Evolutionary conservation across 2,797 vertebrate genomes (phyloP).

Genomic region (Echeneis naucrates): DNA sequence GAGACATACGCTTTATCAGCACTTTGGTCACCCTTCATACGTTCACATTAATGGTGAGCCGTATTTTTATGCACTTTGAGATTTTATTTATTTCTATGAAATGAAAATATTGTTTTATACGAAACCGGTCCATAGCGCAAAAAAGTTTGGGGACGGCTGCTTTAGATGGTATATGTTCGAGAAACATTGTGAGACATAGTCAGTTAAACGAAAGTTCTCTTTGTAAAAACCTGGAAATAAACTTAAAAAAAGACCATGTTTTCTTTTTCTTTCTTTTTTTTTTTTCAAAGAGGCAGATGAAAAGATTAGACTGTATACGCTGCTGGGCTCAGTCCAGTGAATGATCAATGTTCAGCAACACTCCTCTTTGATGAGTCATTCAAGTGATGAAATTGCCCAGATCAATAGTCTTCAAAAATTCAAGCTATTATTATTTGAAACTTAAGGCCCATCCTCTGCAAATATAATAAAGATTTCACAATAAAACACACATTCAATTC

Average conservation of each 20-base stretch:
- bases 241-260: conserved; percentile 21
- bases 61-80: no score
- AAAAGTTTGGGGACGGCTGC: no score
- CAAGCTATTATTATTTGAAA: conserved; percentile 48
- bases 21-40: no score
- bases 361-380: conserved; percentile 56
- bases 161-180: neutral
- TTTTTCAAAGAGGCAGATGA: conserved; percentile 1
- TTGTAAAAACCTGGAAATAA: neutral
- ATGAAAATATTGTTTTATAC: no score
- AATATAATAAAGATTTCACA: conserved; percentile 60
- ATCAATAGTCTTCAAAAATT: conserved; percentile 58
- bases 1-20: no score
- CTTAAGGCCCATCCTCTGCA: conserved; percentile 26
- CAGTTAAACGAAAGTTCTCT: conserved; percentile 6
- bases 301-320: conserved; percentile 4
- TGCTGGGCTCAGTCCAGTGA: conserved; percentile 31
- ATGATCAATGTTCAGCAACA: conserved; percentile 60
- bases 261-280: no score
- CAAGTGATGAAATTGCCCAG: conserved; percentile 46
- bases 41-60: no score
- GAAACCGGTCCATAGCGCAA: no score
- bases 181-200: conserved; percentile 3
- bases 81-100: no score
- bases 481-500: conserved; percentile 7